phyloP scores from a whole-genome alignment of 1,140 invertebrate genomes.

The Drosophila bifasciata region DNA sequence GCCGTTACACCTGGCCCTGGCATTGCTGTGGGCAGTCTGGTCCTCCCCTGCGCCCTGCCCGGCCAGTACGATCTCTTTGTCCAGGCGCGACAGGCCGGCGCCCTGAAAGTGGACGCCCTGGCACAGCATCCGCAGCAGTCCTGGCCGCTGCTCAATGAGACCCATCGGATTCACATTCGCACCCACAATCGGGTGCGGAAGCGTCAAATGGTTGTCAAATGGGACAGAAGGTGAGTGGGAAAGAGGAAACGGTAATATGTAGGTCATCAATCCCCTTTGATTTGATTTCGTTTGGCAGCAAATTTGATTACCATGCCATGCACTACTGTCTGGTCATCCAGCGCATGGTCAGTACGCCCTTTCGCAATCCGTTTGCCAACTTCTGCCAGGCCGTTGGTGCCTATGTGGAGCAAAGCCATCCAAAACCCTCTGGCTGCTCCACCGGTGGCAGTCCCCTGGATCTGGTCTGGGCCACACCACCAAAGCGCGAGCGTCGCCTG shows the following conservation, averaged over 20 bases:
- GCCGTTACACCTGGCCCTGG: conserved; percentile 42
- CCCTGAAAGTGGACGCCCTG: conserved; percentile 72
- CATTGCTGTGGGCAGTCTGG: conserved; percentile 49
- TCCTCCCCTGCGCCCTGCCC: conserved; percentile 75
- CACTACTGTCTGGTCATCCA: conserved; percentile 80
- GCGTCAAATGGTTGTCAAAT: conserved; percentile 81
- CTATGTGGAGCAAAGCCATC: conserved; percentile 43
- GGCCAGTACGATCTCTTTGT: conserved; percentile 82
- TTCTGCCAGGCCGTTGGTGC: conserved; percentile 75
- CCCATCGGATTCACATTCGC: conserved; percentile 67
- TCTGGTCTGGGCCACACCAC: conserved; percentile 59
- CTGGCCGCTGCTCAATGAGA: conserved; percentile 76
- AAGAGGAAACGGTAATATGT: too few relatives aligned
- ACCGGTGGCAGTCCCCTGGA: conserved; percentile 50
- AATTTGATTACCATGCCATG: conserved; percentile 79
- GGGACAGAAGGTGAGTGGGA: conserved; percentile 79
- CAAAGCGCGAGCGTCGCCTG: conserved; percentile 62
- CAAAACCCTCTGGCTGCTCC: conserved; percentile 28
- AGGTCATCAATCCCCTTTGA: too few relatives aligned
- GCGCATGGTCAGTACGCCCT: background rate
- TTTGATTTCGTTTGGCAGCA: conserved; percentile 36
- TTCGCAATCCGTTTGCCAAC: conserved; percentile 24
- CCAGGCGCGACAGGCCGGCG: conserved; percentile 63
- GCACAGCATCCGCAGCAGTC: conserved; percentile 69
- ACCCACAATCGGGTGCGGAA: conserved; percentile 81